A percentile compares a stretch with the other conserved stretches of the same genome.
phyloP scores from a whole-genome alignment of 2,888 invertebrate genomes.

The Chrysodeixis includens region DNA sequence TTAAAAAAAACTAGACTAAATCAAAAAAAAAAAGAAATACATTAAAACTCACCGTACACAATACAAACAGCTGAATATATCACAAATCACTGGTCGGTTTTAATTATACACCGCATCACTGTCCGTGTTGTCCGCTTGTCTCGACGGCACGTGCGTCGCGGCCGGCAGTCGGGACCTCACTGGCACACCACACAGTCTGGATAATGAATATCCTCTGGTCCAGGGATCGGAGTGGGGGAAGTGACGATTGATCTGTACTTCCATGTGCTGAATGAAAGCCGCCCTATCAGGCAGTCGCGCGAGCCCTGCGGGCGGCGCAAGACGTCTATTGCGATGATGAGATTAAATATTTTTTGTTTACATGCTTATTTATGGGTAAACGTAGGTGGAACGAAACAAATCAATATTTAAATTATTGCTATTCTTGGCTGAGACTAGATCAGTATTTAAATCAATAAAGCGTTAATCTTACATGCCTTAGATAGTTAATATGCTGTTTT shows the following conservation, averaged over 20 bases:
- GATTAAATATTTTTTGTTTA: neutral
- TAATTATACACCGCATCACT: conserved; percentile 81
- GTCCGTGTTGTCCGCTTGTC: conserved; percentile 55
- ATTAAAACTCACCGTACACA: conserved; percentile 70
- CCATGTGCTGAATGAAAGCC: conserved; percentile 78
- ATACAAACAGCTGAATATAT: conserved; percentile 59
- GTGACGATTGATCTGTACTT: conserved; percentile 83
- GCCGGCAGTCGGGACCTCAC: conserved; percentile 73
- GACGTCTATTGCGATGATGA: neutral
- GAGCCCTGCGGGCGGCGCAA: conserved; percentile 37
- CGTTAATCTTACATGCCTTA: no score
- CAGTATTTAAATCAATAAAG: no score
- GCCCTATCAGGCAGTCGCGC: conserved; percentile 64
- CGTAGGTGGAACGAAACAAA: no score
- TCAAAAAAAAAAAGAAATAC: no score
- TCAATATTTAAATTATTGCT: no score
- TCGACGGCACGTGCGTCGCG: conserved; percentile 64
- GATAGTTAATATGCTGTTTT: no score
- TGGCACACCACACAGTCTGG: conserved; percentile 67
- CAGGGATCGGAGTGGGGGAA: conserved; percentile 66
- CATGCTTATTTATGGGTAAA: neutral
- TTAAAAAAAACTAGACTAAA: no score
- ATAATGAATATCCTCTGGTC: conserved; percentile 71
- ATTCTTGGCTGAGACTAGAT: no score
- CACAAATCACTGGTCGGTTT: conserved; percentile 71